These are phyloP conservation scores for Flabesymbios commensalis DNA, from an alignment of 2,888 invertebrate genomes.

Conservation along the genomic window DNA sequence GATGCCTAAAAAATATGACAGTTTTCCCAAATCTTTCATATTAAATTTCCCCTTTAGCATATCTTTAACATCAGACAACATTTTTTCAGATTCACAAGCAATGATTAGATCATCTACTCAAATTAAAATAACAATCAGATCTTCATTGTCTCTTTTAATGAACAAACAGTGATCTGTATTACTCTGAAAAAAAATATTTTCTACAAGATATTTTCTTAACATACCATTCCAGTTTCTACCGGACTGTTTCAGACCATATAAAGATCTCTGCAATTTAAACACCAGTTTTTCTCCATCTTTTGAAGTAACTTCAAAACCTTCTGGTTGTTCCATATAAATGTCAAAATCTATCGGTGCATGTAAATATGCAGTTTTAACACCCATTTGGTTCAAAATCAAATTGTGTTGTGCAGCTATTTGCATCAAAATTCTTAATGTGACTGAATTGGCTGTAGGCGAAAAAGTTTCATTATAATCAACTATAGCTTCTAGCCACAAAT, in stretches of 20 bases:
- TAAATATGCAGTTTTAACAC: slow-evolving; percentile 31
- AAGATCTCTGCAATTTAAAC: slow-evolving; percentile 27
- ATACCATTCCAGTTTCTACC: slow-evolving; percentile 32
- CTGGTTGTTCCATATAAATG: slow-evolving; percentile 31
- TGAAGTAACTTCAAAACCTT: slow-evolving; percentile 17
- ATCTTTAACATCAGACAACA: neutral
- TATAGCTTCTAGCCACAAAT: slow-evolving; percentile 32
- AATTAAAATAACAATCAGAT: neutral
- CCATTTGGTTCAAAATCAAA: slow-evolving; percentile 30
- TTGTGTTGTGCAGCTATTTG: slow-evolving; percentile 29
- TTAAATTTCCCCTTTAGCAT: slow-evolving; percentile 13
- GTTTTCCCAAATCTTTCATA: slow-evolving; percentile 27
- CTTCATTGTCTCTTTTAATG: neutral
- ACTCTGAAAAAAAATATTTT: slow-evolving; percentile 11
- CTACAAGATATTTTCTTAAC: slow-evolving; percentile 15
- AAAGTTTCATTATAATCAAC: slow-evolving; percentile 36
- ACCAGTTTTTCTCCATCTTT: slow-evolving; percentile 15
- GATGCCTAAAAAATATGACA: slow-evolving; percentile 23
- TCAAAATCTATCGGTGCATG: slow-evolving; percentile 35
- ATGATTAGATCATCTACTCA: slow-evolving; percentile 7
- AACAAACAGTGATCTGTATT: slow-evolving; percentile 2
- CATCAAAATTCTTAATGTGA: slow-evolving; percentile 28
- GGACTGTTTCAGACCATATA: slow-evolving; percentile 34
- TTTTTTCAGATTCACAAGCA: neutral
- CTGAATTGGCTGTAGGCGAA: slow-evolving; percentile 32